Evolutionary conservation across 2,113 vertebrate genomes (phyloP).

Genomic region (Lethenteron reissneri): DNA sequence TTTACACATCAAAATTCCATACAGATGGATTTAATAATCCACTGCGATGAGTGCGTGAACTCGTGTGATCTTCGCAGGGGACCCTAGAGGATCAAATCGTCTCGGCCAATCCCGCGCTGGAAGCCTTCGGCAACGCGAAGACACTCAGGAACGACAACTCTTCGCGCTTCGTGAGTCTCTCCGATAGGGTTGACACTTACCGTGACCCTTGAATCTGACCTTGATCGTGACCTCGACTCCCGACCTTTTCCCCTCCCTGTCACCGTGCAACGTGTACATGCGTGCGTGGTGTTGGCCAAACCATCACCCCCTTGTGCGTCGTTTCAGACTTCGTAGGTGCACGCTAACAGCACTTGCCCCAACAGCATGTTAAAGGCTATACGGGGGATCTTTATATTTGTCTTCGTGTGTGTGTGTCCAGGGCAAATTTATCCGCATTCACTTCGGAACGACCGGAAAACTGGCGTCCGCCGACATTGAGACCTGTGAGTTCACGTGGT

Average conservation of each 20-base stretch:
- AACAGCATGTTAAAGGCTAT: background rate
- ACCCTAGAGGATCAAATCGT: slow-evolving; percentile 85
- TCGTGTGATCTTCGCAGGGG: slow-evolving; percentile 25
- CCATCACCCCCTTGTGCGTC: no score
- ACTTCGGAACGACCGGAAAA: slow-evolving; percentile 62
- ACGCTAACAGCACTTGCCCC: no score
- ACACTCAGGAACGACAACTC: slow-evolving; percentile 82
- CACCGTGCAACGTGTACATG: no score
- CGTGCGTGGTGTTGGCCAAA: no score
- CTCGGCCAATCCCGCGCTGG: slow-evolving; percentile 84
- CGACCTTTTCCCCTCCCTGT: no score
- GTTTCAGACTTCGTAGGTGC: no score
- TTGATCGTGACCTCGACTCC: no score
- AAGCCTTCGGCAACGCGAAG: slow-evolving; percentile 80
- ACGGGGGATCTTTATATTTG: slow-evolving; percentile 8
- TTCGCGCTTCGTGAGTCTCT: slow-evolving; percentile 58
- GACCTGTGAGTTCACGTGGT: slow-evolving; percentile 44
- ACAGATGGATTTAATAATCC: no score
- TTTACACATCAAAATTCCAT: no score
- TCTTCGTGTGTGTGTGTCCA: slow-evolving; percentile 13
- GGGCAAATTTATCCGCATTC: slow-evolving; percentile 75
- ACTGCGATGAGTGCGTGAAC: no score
- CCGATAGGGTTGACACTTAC: no score
- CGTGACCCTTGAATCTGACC: no score
- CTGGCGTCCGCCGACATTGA: slow-evolving; percentile 34